Base-by-base conservation (phyloP, 1,140 invertebrate genomes). In the Hermatobates lingyangjiaoensis region DNA sequence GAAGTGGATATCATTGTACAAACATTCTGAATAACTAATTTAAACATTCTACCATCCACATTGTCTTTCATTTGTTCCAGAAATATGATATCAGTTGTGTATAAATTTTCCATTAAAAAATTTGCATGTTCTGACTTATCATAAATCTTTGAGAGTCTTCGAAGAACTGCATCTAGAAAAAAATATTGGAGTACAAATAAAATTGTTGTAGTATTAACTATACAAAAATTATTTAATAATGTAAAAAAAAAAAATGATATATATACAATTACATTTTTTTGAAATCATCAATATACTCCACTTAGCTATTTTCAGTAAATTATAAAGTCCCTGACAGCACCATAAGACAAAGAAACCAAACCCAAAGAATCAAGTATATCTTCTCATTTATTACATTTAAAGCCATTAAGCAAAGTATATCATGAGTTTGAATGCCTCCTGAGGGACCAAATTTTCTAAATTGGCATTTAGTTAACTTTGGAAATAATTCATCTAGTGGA, bases 321-420 rank as follows among this genome's bases (percentile, higher is more conserved):
- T n/a, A n/a, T n/a, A n/a, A n/a, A n/a, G n/a, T 74, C 23, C 88
- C 81, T 12, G 77, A 75, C 26, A 77, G 67, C 52, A 87, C 78
- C 7, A 50, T 10, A 27, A 87, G 64, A 24, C 79, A 61, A 24
- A 83, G 69, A 46, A 87, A 77, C 85, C 85, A 89, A 62, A 86
- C 77, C 81, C 81, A 86, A 0, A 86, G 61, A 34, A 87, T 74
- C 7, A 79, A 68, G 58, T 83, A 87, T 38, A 86, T 76, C 61
- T 86, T 87, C 59, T 86, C 81, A 62, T 86, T 84, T 12, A 86
- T 66, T 51, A 84, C 75, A 59, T 87, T 87, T 4, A 86, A 59
- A 0, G 83, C 76, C 47, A 87, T 63, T 4, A 86, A 70, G 57
- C 83, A 87, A 0, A 87, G 64, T 12, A 73, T 71, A 55, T 87